These are phyloP conservation scores for Calameuta pallipes DNA, from an alignment of 2,888 invertebrate species.

Conservation along the genomic window DNA sequence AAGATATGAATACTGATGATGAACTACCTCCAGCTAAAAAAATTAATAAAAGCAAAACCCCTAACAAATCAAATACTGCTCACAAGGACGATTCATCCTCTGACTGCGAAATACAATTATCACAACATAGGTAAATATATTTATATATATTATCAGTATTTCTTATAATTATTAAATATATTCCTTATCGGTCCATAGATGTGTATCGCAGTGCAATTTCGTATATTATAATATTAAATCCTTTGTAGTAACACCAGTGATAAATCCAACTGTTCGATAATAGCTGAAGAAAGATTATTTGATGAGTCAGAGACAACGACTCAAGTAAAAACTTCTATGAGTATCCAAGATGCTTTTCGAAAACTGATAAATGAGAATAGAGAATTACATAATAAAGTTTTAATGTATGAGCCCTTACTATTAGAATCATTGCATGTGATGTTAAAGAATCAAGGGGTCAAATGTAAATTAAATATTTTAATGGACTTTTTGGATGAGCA, in stretches of 20 bases:
- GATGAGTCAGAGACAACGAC: constrained; percentile 30
- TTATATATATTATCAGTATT: background rate
- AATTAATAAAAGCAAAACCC: constrained; percentile 9
- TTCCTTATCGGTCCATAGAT: background rate
- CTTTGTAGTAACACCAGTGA: constrained; percentile 21
- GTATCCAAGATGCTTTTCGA: constrained; percentile 42
- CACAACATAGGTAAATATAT: background rate
- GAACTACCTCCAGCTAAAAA: constrained; percentile 36
- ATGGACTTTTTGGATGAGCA: constrained; percentile 69
- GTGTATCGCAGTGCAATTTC: background rate
- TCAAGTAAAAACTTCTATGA: constrained; percentile 21
- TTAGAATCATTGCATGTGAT: constrained; percentile 64
- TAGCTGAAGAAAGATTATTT: constrained; percentile 42
- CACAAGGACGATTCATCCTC: background rate
- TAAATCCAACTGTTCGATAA: constrained; percentile 16
- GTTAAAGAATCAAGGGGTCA: constrained; percentile 65
- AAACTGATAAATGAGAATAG: constrained; percentile 54
- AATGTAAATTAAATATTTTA: constrained; percentile 64
- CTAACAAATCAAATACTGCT: background rate
- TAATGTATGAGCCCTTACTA: constrained; percentile 68
- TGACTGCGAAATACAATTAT: background rate
- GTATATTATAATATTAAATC: background rate
- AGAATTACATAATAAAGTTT: constrained; percentile 64
- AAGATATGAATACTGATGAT: constrained; percentile 18
- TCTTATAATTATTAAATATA: no score